Conservation (phyloP, 2,888 invertebrate genomes). For the Drosophila rellima region DNA sequence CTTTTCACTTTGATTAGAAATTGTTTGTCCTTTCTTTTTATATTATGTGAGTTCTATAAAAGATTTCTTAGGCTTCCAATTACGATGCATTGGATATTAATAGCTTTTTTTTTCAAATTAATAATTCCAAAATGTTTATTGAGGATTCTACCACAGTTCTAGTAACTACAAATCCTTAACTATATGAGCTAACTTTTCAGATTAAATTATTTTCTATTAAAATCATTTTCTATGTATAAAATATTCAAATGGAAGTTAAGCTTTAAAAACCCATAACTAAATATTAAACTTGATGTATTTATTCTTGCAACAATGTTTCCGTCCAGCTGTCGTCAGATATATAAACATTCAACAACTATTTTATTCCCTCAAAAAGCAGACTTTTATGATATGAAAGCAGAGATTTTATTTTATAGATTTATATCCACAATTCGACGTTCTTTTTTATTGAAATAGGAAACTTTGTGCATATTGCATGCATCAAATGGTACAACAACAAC, state of each 20-base stretch:
- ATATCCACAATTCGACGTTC: slow-evolving; percentile 61
- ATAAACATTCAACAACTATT: slow-evolving; percentile 45
- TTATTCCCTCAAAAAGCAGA: background rate
- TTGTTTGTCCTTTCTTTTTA: background rate
- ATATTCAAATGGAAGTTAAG: no score
- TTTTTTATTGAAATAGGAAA: slow-evolving; percentile 79
- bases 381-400: slow-evolving; percentile 69
- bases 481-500: slow-evolving; percentile 68
- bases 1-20: background rate
- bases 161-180: no score
- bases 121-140: no score
- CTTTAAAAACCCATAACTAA: background rate
- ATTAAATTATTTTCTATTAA: background rate
- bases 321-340: slow-evolving; percentile 49
- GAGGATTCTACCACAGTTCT: background rate
- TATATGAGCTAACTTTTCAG: background rate
- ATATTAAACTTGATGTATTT: slow-evolving; percentile 6
- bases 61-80: no score
- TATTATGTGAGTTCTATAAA: slow-evolving; percentile 1
- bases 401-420: slow-evolving; percentile 76
- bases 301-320: slow-evolving; percentile 50
- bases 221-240: no score
- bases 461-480: slow-evolving; percentile 80
- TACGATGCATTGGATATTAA: no score
- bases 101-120: no score